phyloP scores from a whole-genome alignment of 2,797 vertebrate genomes.

The Dendrocincla tyrannina region DNA sequence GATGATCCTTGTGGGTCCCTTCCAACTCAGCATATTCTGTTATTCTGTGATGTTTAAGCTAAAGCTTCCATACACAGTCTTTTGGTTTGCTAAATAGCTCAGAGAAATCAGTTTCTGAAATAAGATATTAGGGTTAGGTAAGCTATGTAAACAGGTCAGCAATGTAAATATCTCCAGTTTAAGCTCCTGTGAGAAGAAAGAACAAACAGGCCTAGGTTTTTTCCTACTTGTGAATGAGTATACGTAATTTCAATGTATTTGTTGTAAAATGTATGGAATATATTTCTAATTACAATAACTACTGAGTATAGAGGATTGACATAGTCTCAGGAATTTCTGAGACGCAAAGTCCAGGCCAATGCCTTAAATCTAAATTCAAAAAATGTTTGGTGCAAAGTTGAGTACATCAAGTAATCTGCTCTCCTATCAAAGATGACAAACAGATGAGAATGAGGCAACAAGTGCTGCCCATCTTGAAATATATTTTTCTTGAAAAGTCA shows the following conservation, averaged over 20 bases:
- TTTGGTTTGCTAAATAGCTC: not conserved
- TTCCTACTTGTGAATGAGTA: not conserved
- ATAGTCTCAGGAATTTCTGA: not conserved
- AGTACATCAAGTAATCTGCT: not conserved
- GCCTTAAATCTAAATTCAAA: not conserved
- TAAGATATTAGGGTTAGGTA: not conserved
- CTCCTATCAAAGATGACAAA: accelerated
- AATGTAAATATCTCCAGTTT: not conserved
- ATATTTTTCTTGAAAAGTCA: not conserved
- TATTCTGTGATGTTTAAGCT: not conserved
- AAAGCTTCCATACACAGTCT: not conserved
- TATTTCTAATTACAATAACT: not conserved
- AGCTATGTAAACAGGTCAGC: not conserved
- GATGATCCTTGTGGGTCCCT: not conserved
- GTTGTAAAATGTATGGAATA: not conserved
- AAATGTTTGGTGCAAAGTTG: not conserved
- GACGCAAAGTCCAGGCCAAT: not conserved
- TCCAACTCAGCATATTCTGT: not conserved
- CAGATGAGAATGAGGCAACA: not conserved
- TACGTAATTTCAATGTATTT: not conserved
- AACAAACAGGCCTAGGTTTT: accelerated
- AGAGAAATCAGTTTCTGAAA: not conserved
- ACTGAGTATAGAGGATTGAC: not conserved
- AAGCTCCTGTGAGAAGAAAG: not conserved
- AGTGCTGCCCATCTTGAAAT: not conserved